A percentile compares a stretch with the other conserved stretches of the same genome.
phyloP scores from a whole-genome alignment of 2,113 vertebrate species.

The Microcebus murinus region DNA sequence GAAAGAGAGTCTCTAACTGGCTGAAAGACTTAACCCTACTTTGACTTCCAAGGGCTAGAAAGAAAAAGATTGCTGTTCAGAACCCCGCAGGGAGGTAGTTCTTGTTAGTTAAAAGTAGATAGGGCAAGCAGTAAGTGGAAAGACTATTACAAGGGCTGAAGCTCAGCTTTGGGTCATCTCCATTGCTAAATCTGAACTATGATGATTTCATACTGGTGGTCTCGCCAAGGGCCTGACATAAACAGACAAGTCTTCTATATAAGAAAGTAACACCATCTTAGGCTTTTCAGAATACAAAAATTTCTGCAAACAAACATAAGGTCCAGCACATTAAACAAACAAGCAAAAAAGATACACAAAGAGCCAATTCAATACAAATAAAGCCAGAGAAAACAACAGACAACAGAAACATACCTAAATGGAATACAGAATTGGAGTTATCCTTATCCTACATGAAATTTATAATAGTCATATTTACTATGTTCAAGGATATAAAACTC shows the following conservation, averaged over 20 bases:
- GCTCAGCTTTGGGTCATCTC: background rate
- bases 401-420: background rate
- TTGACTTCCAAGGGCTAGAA: background rate
- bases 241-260: background rate
- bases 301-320: background rate
- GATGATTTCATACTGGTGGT: background rate
- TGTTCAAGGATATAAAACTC: background rate
- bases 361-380: background rate
- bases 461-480: background rate
- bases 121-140: background rate
- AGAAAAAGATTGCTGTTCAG: background rate
- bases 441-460: background rate
- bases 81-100: background rate
- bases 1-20: background rate
- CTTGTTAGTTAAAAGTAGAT: background rate
- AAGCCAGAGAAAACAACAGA: background rate
- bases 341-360: background rate
- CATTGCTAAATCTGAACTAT: background rate
- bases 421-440: background rate
- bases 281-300: background rate
- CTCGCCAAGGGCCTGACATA: background rate
- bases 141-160: background rate
- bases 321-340: background rate
- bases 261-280: background rate
- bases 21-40: background rate